Evolutionary conservation across 2,888 invertebrate genomes (phyloP).

Genomic region (Macrosoma leucophasiata): DNA sequence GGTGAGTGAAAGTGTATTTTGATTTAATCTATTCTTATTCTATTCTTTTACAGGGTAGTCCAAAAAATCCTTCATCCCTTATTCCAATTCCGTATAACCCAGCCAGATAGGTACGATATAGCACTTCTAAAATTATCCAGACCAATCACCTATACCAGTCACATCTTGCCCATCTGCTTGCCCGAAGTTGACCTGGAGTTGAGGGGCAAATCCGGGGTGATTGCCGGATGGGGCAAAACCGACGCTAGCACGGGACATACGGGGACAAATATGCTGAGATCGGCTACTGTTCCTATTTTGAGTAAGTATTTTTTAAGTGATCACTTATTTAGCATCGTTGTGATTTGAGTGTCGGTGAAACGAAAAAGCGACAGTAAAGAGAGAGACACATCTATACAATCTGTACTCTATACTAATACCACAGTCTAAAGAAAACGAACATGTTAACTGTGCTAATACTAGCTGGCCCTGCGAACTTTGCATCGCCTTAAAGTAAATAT

Average conservation of each 20-base stretch:
- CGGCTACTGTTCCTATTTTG: slow-evolving; percentile 87
- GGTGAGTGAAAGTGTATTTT: background rate
- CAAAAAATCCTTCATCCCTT: slow-evolving; percentile 87
- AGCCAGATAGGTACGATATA: slow-evolving; percentile 88
- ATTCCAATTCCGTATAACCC: slow-evolving; percentile 87
- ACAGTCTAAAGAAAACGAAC: too few relatives aligned
- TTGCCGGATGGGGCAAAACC: slow-evolving; percentile 91
- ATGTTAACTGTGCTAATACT: too few relatives aligned
- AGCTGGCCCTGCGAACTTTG: too few relatives aligned
- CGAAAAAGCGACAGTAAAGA: too few relatives aligned
- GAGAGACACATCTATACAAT: too few relatives aligned
- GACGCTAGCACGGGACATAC: slow-evolving; percentile 82
- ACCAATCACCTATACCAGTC: slow-evolving; percentile 77
- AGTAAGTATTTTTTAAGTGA: slow-evolving; percentile 66
- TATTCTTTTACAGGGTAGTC: slow-evolving; percentile 65
- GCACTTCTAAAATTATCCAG: slow-evolving; percentile 83
- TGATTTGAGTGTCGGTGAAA: too few relatives aligned
- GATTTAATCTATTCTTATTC: slow-evolving; percentile 2
- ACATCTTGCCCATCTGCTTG: slow-evolving; percentile 87
- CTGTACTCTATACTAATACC: too few relatives aligned
- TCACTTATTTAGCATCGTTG: slow-evolving; percentile 1
- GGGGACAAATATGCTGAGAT: slow-evolving; percentile 87
- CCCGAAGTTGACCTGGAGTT: slow-evolving; percentile 70
- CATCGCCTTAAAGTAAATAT: too few relatives aligned
- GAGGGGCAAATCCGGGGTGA: slow-evolving; percentile 62